Base-by-base conservation (phyloP, 2,113 vertebrate genomes). In the Passer montanus region DNA sequence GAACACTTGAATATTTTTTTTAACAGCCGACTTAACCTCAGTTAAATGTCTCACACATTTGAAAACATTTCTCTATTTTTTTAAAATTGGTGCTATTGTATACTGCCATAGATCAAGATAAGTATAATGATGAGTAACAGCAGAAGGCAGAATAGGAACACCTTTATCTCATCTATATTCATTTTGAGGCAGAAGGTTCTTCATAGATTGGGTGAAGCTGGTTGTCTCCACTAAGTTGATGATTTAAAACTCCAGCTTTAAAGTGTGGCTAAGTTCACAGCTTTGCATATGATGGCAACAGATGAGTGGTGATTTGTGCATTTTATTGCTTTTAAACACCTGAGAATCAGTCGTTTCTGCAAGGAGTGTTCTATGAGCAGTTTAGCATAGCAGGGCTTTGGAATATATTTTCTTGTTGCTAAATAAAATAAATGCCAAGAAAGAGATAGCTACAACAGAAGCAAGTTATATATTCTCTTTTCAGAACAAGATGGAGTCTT, bases 291-390 rank as follows among this genome's bases (percentile, higher is more conserved):
- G 11, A 27, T n/a, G 43, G 17, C 44, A 66, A 23, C 16, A 69
- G 10, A 0, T 89, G 5, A 46, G 16, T 63, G 13, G 58, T 2
- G 0, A 33, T 56, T 43, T 53, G 9, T 62, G 26, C 4, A 2
- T 81, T 70, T 60, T 63, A 21, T 76, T 86, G 39, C n/a, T 76
- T 79, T 53, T 56, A 50, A 62, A n/a, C 18, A 46, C 50, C 64
- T 55, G 17, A 76, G 58, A 79, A 56, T 23, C 20, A 52, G n/a
- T 18, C 3, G 21, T 69, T 90, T 86, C 64, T 90, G 10, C 19
- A 30, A 43, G n/a, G 20, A 59, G 13, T 23, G 12, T 49, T 63
- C 75, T 74, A 33, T 31, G 44, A 87, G 23, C 47, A 52, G 15
- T 35, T 59, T 47, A 74, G n/a, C 15, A 8, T 60, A 47, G 46